Conservation (phyloP, 1,140 invertebrate genomes). For the Scaptodrosophila lebanonensis region DNA sequence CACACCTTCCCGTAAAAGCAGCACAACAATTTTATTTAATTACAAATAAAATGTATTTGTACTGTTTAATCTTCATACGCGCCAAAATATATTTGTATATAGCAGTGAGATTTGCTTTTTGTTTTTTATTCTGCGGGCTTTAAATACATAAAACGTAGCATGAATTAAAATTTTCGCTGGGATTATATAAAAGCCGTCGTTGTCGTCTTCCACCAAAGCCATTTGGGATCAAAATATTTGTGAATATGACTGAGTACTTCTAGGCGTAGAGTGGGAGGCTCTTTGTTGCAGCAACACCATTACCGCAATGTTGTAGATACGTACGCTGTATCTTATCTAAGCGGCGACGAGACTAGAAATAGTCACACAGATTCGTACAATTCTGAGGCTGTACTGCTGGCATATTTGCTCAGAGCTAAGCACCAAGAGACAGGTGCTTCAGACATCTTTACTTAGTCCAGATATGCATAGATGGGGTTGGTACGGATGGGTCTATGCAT, state of each 20-base stretch:
- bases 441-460: constrained; percentile 36
- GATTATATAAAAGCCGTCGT: constrained; percentile 25
- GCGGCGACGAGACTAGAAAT: neutral
- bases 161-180: constrained; percentile 13
- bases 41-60: constrained; percentile 61
- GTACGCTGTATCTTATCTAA: neutral
- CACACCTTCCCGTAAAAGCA: constrained; percentile 40
- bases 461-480: constrained; percentile 33
- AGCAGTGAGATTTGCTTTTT: neutral
- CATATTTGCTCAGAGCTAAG: neutral
- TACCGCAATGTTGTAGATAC: neutral
- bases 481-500: neutral
- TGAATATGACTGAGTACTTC: constrained; percentile 32
- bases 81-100: constrained; percentile 20
- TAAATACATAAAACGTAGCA: constrained; percentile 13
- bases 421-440: constrained; percentile 6
- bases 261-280: neutral
- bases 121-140: constrained; percentile 15
- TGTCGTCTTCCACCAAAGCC: constrained; percentile 6
- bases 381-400: neutral
- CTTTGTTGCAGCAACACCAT: too few relatives aligned
- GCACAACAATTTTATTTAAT: constrained; percentile 56
- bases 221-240: constrained; percentile 40
- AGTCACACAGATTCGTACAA: neutral
- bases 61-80: constrained; percentile 16